Evolutionary conservation across 2,797 vertebrate species (phyloP).

Genomic region (Silurus aristotelis): DNA sequence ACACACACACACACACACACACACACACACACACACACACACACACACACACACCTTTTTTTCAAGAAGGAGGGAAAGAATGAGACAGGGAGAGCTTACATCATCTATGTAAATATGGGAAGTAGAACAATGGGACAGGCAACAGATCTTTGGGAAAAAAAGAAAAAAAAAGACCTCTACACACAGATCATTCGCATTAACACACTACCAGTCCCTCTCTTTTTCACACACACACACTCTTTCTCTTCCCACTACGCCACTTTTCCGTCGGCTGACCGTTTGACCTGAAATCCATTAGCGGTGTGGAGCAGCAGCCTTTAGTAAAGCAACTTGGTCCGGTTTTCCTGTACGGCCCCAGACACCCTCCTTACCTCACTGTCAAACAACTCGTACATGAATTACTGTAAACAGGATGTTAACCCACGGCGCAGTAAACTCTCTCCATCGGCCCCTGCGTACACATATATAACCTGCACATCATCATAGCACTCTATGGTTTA

Average conservation of each 20-base stretch:
- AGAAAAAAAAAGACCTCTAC: slow-evolving; percentile 8
- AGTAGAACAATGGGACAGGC: slow-evolving; percentile 45
- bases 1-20: no score
- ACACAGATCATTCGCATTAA: slow-evolving; percentile 11
- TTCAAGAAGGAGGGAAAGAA: slow-evolving; percentile 40
- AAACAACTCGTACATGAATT: slow-evolving; percentile 66
- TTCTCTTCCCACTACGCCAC: slow-evolving; percentile 26
- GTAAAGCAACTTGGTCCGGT: slow-evolving; percentile 13
- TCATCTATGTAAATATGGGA: slow-evolving; percentile 47
- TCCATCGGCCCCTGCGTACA: slow-evolving; percentile 56
- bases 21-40: no score
- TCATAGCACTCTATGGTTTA: slow-evolving; percentile 22
- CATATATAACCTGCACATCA: slow-evolving; percentile 29
- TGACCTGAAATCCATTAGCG: slow-evolving; percentile 54
- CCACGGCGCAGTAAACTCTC: slow-evolving; percentile 67
- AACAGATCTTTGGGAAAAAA: not conserved
- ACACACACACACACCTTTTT: slow-evolving; percentile 32
- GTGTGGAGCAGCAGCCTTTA: slow-evolving; percentile 21
- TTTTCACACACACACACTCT: slow-evolving; percentile 22
- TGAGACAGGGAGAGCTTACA: slow-evolving; percentile 33
- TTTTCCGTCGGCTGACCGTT: slow-evolving; percentile 49
- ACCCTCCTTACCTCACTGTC: slow-evolving; percentile 62
- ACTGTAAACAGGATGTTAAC: slow-evolving; percentile 75
- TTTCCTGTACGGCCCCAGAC: slow-evolving; percentile 16
- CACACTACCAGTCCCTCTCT: not conserved